phyloP scores from a whole-genome alignment of 1,140 invertebrate genomes.

The Caligus rogercresseyi region DNA sequence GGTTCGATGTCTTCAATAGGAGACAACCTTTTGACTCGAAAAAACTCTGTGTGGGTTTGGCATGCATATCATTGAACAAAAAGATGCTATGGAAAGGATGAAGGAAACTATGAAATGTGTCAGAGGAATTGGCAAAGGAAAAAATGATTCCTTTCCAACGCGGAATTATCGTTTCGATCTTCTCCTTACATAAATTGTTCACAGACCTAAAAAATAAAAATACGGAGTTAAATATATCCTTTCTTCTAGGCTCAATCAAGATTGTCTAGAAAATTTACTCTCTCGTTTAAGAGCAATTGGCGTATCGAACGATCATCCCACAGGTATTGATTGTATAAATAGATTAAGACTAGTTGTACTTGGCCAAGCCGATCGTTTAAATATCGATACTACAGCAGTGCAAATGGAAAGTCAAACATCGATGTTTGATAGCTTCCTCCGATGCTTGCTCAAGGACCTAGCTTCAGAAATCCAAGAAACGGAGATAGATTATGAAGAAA shows the following conservation, averaged over 20 bases:
- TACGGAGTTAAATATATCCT: conserved; percentile 18
- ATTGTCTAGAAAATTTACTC: conserved; percentile 23
- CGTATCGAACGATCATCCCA: conserved; percentile 14
- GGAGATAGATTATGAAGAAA: not conserved
- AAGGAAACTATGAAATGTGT: conserved; percentile 1
- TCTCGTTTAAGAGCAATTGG: conserved; percentile 21
- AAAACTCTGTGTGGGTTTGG: conserved; percentile 20
- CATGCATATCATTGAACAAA: conserved; percentile 14
- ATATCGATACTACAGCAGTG: not conserved
- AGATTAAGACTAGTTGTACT: conserved; percentile 21
- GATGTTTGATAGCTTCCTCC: no score
- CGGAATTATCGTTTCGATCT: conserved; percentile 22
- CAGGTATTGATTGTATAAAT: no score
- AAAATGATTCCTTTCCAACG: conserved; percentile 22
- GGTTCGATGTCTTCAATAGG: conserved; percentile 21
- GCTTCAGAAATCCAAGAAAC: conserved; percentile 5
- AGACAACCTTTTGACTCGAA: no score
- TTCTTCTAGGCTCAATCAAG: conserved; percentile 22
- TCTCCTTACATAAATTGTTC: conserved; percentile 18
- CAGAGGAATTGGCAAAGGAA: conserved; percentile 6
- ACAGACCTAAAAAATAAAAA: conserved; percentile 10
- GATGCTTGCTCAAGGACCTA: no score
- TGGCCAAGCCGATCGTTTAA: not conserved
- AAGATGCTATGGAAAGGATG: conserved; percentile 18
- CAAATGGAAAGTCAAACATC: not conserved